phyloP scores from a whole-genome alignment of 2,113 vertebrate species.

The Delphinapterus leucas region DNA sequence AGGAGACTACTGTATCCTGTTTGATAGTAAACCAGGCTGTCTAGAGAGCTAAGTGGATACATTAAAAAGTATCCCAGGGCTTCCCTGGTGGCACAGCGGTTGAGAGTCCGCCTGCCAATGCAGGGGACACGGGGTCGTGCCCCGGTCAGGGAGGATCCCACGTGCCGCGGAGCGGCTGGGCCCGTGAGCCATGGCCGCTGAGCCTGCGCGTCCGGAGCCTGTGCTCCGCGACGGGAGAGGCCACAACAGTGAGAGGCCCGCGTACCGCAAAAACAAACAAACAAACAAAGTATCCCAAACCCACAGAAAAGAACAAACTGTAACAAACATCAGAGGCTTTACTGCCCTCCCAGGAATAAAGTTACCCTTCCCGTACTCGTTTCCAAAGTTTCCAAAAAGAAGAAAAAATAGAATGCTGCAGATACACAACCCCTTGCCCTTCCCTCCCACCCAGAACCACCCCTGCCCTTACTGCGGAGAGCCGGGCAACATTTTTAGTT shows the following conservation, averaged over 20 bases:
- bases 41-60: background rate
- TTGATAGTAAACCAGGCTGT: too few relatives aligned
- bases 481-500: background rate
- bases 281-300: background rate
- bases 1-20: background rate
- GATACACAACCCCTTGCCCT: too few relatives aligned
- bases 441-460: background rate
- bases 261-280: too few relatives aligned
- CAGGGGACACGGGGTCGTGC: too few relatives aligned
- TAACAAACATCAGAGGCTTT: background rate
- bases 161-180: too few relatives aligned
- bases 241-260: too few relatives aligned
- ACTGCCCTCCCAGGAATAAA: background rate
- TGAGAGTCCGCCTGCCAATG: too few relatives aligned
- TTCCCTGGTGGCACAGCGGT: too few relatives aligned
- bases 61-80: background rate
- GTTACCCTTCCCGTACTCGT: background rate
- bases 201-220: too few relatives aligned
- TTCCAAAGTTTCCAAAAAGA: background rate
- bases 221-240: too few relatives aligned
- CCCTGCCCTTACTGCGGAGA: background rate
- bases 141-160: rapidly evolving
- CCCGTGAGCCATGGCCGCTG: too few relatives aligned
- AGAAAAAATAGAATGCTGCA: background rate
- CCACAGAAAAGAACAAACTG: background rate